Percentiles rank a stretch among this genome's conserved stretches.
Conservation (phyloP, 2,113 vertebrate genomes). For the Corythaeola cristata region DNA sequence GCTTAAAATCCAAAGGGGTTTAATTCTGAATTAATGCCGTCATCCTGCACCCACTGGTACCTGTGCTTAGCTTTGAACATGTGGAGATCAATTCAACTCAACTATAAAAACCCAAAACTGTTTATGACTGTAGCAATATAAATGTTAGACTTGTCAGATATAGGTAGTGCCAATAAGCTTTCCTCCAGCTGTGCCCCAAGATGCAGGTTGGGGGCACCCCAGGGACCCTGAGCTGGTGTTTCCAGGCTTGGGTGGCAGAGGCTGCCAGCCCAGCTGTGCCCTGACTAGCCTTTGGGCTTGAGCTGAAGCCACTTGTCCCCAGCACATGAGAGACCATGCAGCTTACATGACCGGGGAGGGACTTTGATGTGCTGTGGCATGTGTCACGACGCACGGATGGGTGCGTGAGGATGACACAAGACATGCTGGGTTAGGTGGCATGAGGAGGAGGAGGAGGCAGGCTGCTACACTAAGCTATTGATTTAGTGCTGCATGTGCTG, state of each 20-base stretch:
- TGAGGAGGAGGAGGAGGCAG: background rate
- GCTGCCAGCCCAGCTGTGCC: background rate
- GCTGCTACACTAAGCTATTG: rapidly evolving
- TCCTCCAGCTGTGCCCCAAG: background rate
- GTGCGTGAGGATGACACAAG: background rate
- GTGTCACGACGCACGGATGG: rapidly evolving
- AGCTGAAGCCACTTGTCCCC: background rate
- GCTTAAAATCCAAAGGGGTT: background rate
- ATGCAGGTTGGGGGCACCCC: rapidly evolving
- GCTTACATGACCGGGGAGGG: rapidly evolving
- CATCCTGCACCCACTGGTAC: background rate
- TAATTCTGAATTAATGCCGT: background rate
- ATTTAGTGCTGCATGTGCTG: rapidly evolving
- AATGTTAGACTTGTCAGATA: background rate
- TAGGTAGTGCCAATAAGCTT: rapidly evolving
- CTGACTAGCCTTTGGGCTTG: no score
- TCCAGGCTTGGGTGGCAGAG: background rate
- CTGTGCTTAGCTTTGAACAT: background rate
- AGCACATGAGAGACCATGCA: rapidly evolving
- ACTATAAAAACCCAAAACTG: background rate
- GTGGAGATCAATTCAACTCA: background rate
- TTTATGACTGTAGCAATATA: background rate
- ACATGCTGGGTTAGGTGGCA: rapidly evolving
- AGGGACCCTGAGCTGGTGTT: background rate
- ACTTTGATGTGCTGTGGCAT: background rate